phyloP scores from a whole-genome alignment of 2,797 vertebrate genomes.

The Dallia pectoralis region DNA sequence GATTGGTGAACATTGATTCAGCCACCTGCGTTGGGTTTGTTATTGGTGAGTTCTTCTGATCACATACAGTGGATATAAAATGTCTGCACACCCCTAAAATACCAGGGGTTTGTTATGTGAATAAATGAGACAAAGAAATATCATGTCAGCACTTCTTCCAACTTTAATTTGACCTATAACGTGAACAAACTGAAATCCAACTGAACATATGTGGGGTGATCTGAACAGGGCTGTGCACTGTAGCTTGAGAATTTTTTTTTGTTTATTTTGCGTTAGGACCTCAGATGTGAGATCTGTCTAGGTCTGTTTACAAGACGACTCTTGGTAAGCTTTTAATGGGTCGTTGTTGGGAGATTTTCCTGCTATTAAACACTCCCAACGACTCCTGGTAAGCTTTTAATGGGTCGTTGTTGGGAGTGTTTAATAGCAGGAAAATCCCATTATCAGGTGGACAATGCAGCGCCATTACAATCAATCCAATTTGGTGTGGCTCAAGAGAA shows the following conservation, averaged over 20 bases:
- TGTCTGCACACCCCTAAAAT: too few species aligned
- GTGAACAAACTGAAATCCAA: too few species aligned
- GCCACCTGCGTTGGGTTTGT: neutral
- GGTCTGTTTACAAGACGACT: neutral
- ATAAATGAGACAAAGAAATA: too few species aligned
- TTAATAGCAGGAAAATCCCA: conserved; percentile 27
- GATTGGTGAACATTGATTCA: neutral
- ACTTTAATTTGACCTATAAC: too few species aligned
- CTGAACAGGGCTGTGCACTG: too few species aligned
- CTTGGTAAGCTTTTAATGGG: neutral
- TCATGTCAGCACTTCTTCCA: too few species aligned
- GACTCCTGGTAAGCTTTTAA: neutral
- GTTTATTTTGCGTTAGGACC: neutral
- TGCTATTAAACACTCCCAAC: too few species aligned
- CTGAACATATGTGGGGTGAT: too few species aligned
- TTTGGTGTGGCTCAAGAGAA: conserved; percentile 63
- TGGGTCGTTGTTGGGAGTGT: conserved; percentile 25
- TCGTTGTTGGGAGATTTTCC: conserved; percentile 29
- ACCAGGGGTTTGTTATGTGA: too few species aligned
- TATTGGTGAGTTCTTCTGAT: neutral
- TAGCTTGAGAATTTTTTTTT: neutral
- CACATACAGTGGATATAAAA: too few species aligned
- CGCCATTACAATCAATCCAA: conserved; percentile 32
- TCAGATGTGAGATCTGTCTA: neutral
- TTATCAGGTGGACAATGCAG: conserved; percentile 50